phyloP scores from a whole-genome alignment of 2,113 vertebrate genomes.

The Nothobranchius furzeri region DNA sequence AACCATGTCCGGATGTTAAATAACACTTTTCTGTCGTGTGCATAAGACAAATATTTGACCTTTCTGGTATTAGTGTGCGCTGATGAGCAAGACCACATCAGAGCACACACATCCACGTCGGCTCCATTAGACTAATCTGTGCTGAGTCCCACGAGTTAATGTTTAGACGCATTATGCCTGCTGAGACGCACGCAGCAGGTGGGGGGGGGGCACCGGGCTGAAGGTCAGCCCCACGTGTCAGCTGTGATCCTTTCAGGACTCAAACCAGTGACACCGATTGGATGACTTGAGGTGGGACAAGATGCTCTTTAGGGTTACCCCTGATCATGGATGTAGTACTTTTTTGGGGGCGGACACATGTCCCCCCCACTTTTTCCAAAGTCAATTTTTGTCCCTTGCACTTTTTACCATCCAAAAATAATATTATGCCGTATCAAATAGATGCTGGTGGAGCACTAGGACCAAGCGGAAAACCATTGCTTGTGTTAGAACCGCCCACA shows the following conservation, averaged over 20 bases:
- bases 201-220: constrained; percentile 51
- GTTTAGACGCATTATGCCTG: constrained; percentile 71
- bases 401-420: too few relatives aligned
- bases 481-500: too few relatives aligned
- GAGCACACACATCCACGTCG: constrained; percentile 22
- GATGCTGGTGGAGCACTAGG: too few relatives aligned
- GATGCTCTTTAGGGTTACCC: not conserved
- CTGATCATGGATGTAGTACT: too few relatives aligned
- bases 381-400: too few relatives aligned
- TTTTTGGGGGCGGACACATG: too few relatives aligned
- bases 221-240: constrained; percentile 70
- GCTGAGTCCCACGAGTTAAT: constrained; percentile 70
- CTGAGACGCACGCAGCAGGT: constrained; percentile 58
- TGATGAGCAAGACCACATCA: constrained; percentile 9
- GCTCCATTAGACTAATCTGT: constrained; percentile 70
- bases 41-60: not conserved
- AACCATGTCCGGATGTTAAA: constrained; percentile 1
- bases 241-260: constrained; percentile 68
- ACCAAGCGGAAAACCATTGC: too few relatives aligned
- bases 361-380: too few relatives aligned
- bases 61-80: constrained; percentile 6
- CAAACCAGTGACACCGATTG: constrained; percentile 54
- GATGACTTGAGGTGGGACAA: not conserved
- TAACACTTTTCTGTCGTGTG: constrained; percentile 15
- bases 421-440: too few relatives aligned